These are phyloP conservation scores for Belonocnema kinseyi DNA, from an alignment of 1,140 invertebrate genomes.

Conservation along the genomic window DNA sequence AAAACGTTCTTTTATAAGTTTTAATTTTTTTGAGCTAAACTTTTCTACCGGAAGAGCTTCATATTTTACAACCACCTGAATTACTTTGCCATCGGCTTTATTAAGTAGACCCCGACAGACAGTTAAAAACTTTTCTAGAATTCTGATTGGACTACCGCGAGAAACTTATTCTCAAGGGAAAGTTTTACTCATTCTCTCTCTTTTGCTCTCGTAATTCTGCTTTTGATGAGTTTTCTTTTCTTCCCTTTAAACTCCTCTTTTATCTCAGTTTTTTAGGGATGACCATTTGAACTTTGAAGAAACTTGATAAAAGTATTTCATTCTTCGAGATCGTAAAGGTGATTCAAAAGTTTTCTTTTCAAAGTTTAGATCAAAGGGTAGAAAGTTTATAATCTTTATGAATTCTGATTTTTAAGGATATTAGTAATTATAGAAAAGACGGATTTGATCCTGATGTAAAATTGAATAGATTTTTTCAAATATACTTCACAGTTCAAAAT, in stretches of 20 bases:
- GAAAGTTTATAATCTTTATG: background rate
- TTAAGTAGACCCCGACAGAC: background rate
- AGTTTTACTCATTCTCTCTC: constrained; percentile 1
- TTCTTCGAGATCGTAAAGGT: too few species aligned
- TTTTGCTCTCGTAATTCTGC: constrained; percentile 11
- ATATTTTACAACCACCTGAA: background rate
- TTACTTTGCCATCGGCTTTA: background rate
- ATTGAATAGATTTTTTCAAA: background rate
- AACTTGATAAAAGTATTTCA: background rate
- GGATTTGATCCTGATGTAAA: background rate
- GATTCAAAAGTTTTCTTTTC: too few species aligned
- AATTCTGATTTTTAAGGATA: background rate
- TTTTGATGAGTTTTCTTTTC: constrained; percentile 24
- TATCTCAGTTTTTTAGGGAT: constrained; percentile 19
- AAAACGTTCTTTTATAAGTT: too few species aligned
- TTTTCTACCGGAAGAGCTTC: too few species aligned
- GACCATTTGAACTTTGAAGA: constrained; percentile 22
- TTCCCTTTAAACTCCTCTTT: constrained; percentile 9
- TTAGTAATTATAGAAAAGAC: background rate
- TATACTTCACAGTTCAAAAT: too few species aligned
- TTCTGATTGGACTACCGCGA: constrained; percentile 15
- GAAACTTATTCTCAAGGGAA: constrained; percentile 6
- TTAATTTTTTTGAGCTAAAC: too few species aligned
- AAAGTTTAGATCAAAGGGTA: too few species aligned
- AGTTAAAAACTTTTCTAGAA: constrained; percentile 29